phyloP scores from a whole-genome alignment of 35 echinoderm and acorn worm genomes.

The Anneissia japonica region DNA sequence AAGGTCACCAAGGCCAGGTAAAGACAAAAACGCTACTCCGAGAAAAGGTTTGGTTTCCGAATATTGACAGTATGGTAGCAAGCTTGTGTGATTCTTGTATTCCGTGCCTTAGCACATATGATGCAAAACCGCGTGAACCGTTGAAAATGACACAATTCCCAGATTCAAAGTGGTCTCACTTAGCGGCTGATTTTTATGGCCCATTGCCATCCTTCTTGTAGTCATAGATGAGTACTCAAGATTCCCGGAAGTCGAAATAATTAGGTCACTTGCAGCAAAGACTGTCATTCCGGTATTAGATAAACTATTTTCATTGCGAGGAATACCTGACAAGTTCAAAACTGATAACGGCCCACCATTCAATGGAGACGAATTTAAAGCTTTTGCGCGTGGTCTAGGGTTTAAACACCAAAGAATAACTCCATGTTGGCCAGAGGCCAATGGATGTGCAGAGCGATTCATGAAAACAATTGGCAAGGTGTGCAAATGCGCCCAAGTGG shows the following conservation, averaged over 20 bases:
- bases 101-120: constrained; percentile 40
- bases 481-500: not conserved
- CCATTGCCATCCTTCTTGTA: too few relatives aligned
- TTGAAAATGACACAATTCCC: constrained; percentile 53
- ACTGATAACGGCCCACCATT: not conserved
- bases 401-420: constrained; percentile 1
- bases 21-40: constrained; percentile 57
- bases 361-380: not conserved
- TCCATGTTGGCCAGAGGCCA: constrained; percentile 1
- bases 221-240: constrained; percentile 53
- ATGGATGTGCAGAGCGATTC: not conserved
- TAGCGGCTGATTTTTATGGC: too few relatives aligned
- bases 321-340: not conserved
- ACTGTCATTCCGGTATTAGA: constrained; percentile 18
- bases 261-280: constrained; percentile 14
- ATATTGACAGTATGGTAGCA: constrained; percentile 35
- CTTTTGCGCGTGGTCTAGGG: not conserved
- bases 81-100: constrained; percentile 30
- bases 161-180: constrained; percentile 33
- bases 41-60: constrained; percentile 63
- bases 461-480: not conserved
- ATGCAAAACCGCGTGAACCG: constrained; percentile 33
- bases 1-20: constrained; percentile 65
- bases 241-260: constrained; percentile 55
- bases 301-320: constrained; percentile 13